Evolutionary conservation across 1,140 invertebrate species (phyloP).

Genomic region (Meloidogyne hapla): DNA sequence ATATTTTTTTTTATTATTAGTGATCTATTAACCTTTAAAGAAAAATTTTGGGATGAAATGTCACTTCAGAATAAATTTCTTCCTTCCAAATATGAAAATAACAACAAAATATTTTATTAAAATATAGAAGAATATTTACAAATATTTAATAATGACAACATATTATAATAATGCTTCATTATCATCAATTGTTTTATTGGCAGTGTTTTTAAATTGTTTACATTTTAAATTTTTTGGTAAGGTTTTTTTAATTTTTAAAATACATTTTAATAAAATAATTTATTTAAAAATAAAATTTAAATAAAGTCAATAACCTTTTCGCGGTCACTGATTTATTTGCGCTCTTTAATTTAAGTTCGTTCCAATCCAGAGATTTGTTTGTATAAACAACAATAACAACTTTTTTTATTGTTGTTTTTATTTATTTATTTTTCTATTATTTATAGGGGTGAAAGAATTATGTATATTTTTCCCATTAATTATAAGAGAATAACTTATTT

Average conservation of each 20-base stretch:
- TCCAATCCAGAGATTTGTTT: conserved; percentile 5
- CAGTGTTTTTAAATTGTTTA: not conserved
- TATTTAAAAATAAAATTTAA: too few relatives aligned
- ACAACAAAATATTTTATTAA: too few relatives aligned
- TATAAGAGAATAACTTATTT: not conserved
- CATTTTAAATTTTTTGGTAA: not conserved
- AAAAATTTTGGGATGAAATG: not conserved
- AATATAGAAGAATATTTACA: not conserved
- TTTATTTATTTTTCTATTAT: too few relatives aligned
- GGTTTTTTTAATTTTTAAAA: not conserved
- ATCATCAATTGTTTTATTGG: not conserved
- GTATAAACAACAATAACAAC: not conserved
- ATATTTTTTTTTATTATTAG: not conserved
- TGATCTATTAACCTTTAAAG: not conserved
- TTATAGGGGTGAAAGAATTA: too few relatives aligned
- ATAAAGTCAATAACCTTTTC: not conserved
- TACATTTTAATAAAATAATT: too few relatives aligned
- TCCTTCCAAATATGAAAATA: too few relatives aligned
- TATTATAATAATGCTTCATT: not conserved
- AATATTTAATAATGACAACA: not conserved
- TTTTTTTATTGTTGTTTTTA: not conserved
- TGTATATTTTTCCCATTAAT: too few relatives aligned
- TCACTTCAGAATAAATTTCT: not conserved
- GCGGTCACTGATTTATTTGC: not conserved
- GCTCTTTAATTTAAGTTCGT: not conserved